Base-by-base conservation (phyloP, 2,888 invertebrate species). In the Nasonovia ribisnigri region DNA sequence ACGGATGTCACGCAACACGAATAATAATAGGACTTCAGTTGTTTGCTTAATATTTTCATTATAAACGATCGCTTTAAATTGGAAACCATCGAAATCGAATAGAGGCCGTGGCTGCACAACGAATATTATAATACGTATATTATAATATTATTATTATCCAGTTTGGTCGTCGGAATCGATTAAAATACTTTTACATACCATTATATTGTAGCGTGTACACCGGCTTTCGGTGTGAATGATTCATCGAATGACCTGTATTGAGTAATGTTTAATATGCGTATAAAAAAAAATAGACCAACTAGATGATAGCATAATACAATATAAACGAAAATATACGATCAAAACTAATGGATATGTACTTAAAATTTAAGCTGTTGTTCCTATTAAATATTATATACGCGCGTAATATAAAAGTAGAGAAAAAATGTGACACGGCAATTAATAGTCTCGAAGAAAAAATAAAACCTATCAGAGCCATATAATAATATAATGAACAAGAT, bases 301-400 rank as follows among this genome's bases (percentile, higher is more conserved):
- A 77, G 20, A 77, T 77, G 20, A 77, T 77, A 77, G 20, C 54
- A 51, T 51, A 51, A 46, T 46, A 1, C 11, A 11, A 46, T 46
- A 46, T 43, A 48, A 43, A 46, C 29, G 29, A 46, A 46, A 86
- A 86, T 29, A 46, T 29, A 86, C 86, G n/a, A 86, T 86, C 29
- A 86, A 86, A 86, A 42, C 46, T 86, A 86, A 86, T 86, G 13
- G n/a, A 86, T 86, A 42, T 16, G 42, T 84, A 84, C 84, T 86
- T 26, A 46, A 43, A 48, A 86, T 43, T 29, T 86, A 86, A 86
- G 26, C 48, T 46, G 43, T 86, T 86, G 43, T n/a, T 86, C 46
- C n/a, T n/a, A 46, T 86, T 43, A 46, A 77, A 36, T 36, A 36
- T 20, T 36, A 36, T 20, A 86, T 46, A 29, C 46, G 8, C 16